Evolutionary conservation across 2,113 vertebrate species (phyloP).

Genomic region (Syrrhaptes paradoxus): DNA sequence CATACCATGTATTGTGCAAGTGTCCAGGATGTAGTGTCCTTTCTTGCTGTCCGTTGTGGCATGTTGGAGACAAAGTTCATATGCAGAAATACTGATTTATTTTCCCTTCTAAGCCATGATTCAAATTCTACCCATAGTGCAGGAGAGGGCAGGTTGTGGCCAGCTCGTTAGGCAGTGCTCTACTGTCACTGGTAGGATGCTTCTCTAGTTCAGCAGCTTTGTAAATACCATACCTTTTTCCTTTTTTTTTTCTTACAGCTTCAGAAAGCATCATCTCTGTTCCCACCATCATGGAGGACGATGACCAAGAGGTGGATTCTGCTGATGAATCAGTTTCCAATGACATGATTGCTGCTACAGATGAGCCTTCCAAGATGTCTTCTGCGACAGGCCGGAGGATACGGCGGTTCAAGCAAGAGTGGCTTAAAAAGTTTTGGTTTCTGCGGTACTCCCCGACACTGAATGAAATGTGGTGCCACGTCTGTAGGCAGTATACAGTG

Average conservation of each 20-base stretch:
- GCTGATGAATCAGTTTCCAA: conserved; percentile 92
- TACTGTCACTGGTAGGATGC: neutral
- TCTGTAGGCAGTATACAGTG: conserved; percentile 95
- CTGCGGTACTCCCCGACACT: conserved; percentile 92
- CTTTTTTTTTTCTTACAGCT: conserved; percentile 68
- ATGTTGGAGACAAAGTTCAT: neutral
- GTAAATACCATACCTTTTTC: neutral
- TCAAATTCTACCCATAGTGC: neutral
- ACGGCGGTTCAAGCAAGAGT: conserved; percentile 95
- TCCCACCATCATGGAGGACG: conserved; percentile 87
- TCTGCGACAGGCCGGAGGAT: conserved; percentile 84
- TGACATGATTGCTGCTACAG: conserved; percentile 84
- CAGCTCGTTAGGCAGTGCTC: neutral
- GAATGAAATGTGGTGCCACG: conserved; percentile 99
- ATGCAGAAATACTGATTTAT: neutral
- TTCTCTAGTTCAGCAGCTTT: neutral
- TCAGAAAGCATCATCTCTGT: conserved; percentile 87
- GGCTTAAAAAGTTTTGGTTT: conserved; percentile 99
- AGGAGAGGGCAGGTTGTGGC: neutral
- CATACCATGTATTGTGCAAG: neutral
- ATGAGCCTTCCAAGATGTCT: conserved; percentile 88
- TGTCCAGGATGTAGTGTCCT: neutral
- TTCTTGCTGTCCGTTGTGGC: neutral
- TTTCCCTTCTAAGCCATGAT: neutral
- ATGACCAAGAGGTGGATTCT: conserved; percentile 93